Conservation (phyloP, 2,888 invertebrate species). For the Pachymerium ferrugineum region DNA sequence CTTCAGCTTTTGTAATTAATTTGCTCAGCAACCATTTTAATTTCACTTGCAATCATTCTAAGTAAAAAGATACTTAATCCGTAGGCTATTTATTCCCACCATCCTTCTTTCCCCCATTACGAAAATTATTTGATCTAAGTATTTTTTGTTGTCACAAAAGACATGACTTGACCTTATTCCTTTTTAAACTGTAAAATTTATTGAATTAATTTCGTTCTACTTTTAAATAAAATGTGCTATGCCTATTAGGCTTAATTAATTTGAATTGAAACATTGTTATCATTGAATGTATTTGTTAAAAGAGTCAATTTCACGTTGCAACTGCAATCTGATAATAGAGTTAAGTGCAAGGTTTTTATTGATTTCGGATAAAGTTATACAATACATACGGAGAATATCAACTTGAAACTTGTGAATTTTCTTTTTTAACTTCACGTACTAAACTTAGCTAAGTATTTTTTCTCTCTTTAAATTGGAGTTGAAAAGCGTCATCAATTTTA, state of each 20-base stretch:
- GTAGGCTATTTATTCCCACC: slow-evolving; percentile 1
- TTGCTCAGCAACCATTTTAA: too few relatives aligned
- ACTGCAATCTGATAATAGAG: slow-evolving; percentile 27
- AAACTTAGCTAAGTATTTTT: too few relatives aligned
- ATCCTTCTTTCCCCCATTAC: too few relatives aligned
- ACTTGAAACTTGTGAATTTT: slow-evolving; percentile 1
- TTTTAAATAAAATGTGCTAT: not conserved
- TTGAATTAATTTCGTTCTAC: not conserved
- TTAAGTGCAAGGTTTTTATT: slow-evolving; percentile 27
- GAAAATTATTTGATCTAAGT: not conserved
- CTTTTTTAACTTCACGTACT: too few relatives aligned
- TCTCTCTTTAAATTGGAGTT: too few relatives aligned
- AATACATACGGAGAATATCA: slow-evolving; percentile 7
- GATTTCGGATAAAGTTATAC: slow-evolving; percentile 27
- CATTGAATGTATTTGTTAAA: not conserved
- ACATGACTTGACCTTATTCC: too few relatives aligned
- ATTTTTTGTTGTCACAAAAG: too few relatives aligned
- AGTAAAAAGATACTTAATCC: slow-evolving; percentile 1
- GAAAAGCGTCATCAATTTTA: too few relatives aligned
- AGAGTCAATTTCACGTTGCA: slow-evolving; percentile 20
- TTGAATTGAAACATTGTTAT: slow-evolving; percentile 13
- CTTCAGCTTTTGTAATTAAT: not conserved
- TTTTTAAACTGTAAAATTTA: too few relatives aligned
- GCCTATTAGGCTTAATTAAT: not conserved
- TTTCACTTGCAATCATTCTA: not conserved